Evolutionary conservation across 2,888 invertebrate species (phyloP), one percentile per base, ranked within the genome.

Genomic region (Oxyscelio sp.): DNA sequence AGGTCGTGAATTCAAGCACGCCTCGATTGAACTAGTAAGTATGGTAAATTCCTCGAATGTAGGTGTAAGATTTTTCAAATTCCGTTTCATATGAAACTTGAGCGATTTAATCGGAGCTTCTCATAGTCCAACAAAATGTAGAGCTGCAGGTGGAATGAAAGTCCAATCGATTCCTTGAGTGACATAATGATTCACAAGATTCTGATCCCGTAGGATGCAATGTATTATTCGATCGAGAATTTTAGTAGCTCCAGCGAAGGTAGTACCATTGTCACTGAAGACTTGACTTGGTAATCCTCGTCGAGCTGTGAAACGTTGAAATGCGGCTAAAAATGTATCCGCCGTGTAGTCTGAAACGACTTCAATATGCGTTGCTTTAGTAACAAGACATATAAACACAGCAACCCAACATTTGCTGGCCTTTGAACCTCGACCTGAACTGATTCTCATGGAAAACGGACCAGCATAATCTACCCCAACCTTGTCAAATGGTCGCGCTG

Each of bases 111-210:
- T 87, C 4, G 85, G 87, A 3, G 88, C 85, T 58, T 91, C 90
- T 89, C 89, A 90, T 5, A 89, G 48, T 5, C 90, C 90, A 2
- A 90, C 89, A 58, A 87, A 89, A 61, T 90, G 87, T 1, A 89
- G 88, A 9, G 88, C 77, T 8, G 52, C 22, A 5, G 89, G 87
- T 4, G 89, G 89, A 40, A 87, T 89, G 56, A 90, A 91, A 19
- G 87, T 71, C 90, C 90, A 91, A 0, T 27, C 6, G 4, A 27
- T 6, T 27, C 6, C 27, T 5, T 5, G 4, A 4, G 27, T 27
- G 27, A 6, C 27, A 6, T 6, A 27, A 6, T 6, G 27, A 27
- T 27, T 27, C 6, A 27, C 4, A 27, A 27, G 6, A 27, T 27
- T 31, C 11, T 9, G 24, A 21, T 50, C 48, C n/a, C 21, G 9